A percentile compares a stretch with the other conserved stretches of the same genome.
Evolutionary conservation across 37 sponge, comb jelly and placozoan species (phyloP).

Genomic region (Crambe crambe): DNA sequence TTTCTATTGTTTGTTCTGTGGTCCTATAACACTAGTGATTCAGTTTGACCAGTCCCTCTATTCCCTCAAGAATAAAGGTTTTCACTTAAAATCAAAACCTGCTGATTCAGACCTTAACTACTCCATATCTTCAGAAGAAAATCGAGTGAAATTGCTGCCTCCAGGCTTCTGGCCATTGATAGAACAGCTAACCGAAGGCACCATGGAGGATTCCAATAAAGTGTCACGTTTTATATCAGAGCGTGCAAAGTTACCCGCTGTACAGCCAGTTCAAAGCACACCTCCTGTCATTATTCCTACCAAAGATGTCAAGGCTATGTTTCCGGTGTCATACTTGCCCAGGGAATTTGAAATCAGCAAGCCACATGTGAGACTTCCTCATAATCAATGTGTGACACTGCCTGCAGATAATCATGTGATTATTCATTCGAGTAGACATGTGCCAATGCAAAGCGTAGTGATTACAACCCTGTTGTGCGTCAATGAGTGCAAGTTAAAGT

Average conservation of each 20-base stretch:
- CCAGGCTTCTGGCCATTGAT: neutral
- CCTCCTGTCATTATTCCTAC: neutral
- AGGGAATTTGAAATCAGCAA: neutral
- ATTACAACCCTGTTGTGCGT: neutral
- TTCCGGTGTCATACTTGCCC: neutral
- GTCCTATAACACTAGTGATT: neutral
- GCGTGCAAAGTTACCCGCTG: neutral
- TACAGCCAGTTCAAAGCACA: neutral
- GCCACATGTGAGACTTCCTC: constrained; percentile 1
- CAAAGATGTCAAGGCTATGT: neutral
- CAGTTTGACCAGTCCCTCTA: neutral
- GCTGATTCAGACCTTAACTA: neutral
- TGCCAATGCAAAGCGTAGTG: neutral
- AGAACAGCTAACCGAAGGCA: neutral
- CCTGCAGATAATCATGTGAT: neutral
- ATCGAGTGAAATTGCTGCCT: neutral
- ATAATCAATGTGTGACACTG: neutral
- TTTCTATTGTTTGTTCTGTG: constrained; percentile 1
- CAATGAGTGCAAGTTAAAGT: neutral
- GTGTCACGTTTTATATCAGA: neutral
- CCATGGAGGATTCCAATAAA: neutral
- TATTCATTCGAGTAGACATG: neutral
- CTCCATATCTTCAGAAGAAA: constrained; percentile 6
- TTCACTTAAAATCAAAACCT: constrained; percentile 1
- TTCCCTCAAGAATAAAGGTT: constrained; percentile 1